These are phyloP conservation scores for Hapalemur alaotrensis DNA, from an alignment of 2,797 vertebrate genomes.

Conservation along the genomic window DNA sequence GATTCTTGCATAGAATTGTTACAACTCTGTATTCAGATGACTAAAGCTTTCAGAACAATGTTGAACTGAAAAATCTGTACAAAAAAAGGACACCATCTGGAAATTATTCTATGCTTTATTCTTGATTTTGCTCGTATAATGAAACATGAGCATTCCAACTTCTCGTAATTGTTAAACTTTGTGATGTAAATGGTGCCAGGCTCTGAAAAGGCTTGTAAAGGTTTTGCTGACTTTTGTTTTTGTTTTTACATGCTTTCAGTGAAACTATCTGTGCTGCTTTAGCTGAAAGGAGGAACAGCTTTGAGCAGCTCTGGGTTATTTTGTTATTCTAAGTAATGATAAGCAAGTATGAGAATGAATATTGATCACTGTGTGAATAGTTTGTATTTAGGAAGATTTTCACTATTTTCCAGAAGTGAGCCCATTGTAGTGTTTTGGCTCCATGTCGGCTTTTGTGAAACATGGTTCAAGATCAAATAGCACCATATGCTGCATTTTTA, in stretches of 20 bases:
- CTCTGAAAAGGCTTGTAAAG: constrained; percentile 52
- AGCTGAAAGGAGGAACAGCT: neutral
- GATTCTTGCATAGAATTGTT: constrained; percentile 6
- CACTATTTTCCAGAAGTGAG: neutral
- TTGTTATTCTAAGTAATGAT: neutral
- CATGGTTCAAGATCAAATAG: neutral
- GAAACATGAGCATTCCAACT: constrained; percentile 23
- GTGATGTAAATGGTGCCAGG: constrained; percentile 57
- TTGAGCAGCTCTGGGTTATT: constrained; percentile 19
- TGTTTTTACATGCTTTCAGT: constrained; percentile 45
- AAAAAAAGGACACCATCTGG: constrained; percentile 69
- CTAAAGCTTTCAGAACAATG: constrained; percentile 54
- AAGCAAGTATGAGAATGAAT: neutral
- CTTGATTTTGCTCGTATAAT: constrained; percentile 45
- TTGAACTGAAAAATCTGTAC: constrained; percentile 43
- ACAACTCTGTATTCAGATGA: constrained; percentile 9
- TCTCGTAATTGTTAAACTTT: constrained; percentile 65
- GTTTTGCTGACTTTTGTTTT: constrained; percentile 61
- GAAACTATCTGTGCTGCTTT: constrained; percentile 7
- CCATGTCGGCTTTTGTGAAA: neutral
- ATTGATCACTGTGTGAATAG: neutral
- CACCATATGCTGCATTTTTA: neutral
- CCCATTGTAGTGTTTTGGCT: neutral
- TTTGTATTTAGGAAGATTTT: neutral
- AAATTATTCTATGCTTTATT: constrained; percentile 67